phyloP scores from a whole-genome alignment of 1,140 invertebrate genomes.

The Diploscapter pachys region DNA sequence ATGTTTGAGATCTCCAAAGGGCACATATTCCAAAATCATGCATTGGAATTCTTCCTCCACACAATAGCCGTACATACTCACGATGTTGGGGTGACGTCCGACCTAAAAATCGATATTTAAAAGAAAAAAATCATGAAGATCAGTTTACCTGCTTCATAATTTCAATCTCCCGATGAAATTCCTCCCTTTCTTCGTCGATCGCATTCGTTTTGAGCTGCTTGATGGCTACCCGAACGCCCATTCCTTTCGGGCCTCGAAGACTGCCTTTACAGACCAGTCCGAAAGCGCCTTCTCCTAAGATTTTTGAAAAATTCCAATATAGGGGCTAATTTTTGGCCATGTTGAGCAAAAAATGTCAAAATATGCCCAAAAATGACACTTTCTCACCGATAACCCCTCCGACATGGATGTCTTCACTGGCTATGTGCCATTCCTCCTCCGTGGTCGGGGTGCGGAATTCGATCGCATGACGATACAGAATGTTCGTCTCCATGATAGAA shows the following conservation, averaged over 20 bases:
- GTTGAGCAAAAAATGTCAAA: no score
- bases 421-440: conserved; percentile 27
- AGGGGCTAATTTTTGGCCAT: no score
- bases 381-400: conserved; percentile 17
- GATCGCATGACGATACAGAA: conserved; percentile 25
- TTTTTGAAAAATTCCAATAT: no score
- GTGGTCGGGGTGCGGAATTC: conserved; percentile 4
- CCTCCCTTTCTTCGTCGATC: conserved; percentile 29
- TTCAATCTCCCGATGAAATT: conserved; percentile 28
- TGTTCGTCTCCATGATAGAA: conserved; percentile 33
- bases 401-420: conserved; percentile 25
- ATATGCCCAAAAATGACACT: no score
- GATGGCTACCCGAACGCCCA: conserved; percentile 26
- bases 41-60: conserved; percentile 15
- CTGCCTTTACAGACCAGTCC: conserved; percentile 35
- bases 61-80: conserved; percentile 27
- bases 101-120: conserved; percentile 11
- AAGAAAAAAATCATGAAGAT: not conserved
- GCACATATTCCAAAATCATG: conserved; percentile 39
- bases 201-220: conserved; percentile 37
- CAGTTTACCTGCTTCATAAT: conserved; percentile 31
- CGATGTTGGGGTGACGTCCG: conserved; percentile 34
- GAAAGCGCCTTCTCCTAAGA: conserved; percentile 27
- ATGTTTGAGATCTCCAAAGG: conserved; percentile 37
- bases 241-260: conserved; percentile 18